Evolutionary conservation across 2,888 invertebrate species (phyloP), one percentile per base, ranked within the genome.

Genomic region (Metalampra italica): DNA sequence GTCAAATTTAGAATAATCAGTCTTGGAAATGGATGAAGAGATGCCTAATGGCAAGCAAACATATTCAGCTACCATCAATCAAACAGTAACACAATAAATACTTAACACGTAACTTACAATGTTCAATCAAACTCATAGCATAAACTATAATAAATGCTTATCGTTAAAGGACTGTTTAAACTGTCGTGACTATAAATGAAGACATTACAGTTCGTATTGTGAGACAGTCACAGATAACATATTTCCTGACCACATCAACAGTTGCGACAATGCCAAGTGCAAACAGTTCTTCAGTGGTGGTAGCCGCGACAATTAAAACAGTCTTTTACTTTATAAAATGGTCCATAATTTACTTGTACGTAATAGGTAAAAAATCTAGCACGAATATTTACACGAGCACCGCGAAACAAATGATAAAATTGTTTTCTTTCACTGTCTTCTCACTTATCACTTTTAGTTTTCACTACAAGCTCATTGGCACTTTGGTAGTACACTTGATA

Each of bases 291-390:
- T 2, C 22, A 22, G 3, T 22, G 2, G 22, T 22, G 22, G 2
- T 22, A 22, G 22, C 5, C 3, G 22, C 22, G 22, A n/a, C 36
- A n/a, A 7, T 36, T n/a, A n/a, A n/a, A n/a, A 36, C 11, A 36
- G n/a, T 36, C 11, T n/a, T 56, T 66, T 68, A 67, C 62, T 61
- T 67, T 78, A 71, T 72, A 76, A 74, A 81, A 82, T 85, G 83
- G 86, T 86, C 85, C 86, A 73, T 83, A 80, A 78, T 58, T 58
- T 76, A 45, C 29, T 75, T 82, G 76, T 82, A 84, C 82, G 82
- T 75, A 75, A 78, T 78, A 77, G 74, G 86, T 88, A 87, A 82
- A 88, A 89, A 88, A 88, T 86, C 86, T 88, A 87, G 85, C 85
- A 86, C 84, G 68, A 80, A 71, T 75, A 84, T 86, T 74, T 84